Base-by-base conservation (phyloP, 1,140 invertebrate species). In the Drosophila burlai region DNA sequence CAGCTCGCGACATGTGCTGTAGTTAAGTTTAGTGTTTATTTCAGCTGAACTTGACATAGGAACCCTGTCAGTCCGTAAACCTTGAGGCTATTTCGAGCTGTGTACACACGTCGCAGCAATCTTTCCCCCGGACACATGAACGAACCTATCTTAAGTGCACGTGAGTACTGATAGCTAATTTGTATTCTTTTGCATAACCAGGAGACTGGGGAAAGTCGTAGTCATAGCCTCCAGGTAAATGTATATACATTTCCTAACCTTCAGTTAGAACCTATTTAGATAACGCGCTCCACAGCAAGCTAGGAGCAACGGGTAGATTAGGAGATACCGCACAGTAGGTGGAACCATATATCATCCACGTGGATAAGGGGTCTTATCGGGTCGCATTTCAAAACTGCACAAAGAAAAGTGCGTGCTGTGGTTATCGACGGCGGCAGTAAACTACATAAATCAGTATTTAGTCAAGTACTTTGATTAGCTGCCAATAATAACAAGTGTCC, bases 391-490 rank as follows among this genome's bases (percentile, higher is more conserved):
- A 26, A 42, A 47, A 66, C 15, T 40, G 34, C 58, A 38, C 60
- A 40, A 18, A 63, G 45, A 54, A 66, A 45, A 49, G 29, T 66
- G 46, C 34, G 49, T 36, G n/a, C 26, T 24, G 29, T 42, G 59
- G 29, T 59, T 73, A 71, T 71, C 45, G 52, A 16, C n/a, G n/a
- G n/a, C n/a, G n/a, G n/a, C n/a, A n/a, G n/a, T n/a, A n/a, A n/a
- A n/a, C n/a, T n/a, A n/a, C 54, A 82, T 46, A 86, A 86, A 82
- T 85, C 82, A 83, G 69, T 65, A 67, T 64, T 72, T 26, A 86
- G 83, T 82, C 69, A 46, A 82, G 63, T 60, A 43, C 75, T 66
- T 68, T 85, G 83, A 85, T 85, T 85, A 71, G 59, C 31, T 29
- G 13, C 43, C 31, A 45, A 79, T 49, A 45, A 71, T 46, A 82